Evolutionary conservation across 2,797 vertebrate genomes (phyloP).

Genomic region (Hippocampus kuda): DNA sequence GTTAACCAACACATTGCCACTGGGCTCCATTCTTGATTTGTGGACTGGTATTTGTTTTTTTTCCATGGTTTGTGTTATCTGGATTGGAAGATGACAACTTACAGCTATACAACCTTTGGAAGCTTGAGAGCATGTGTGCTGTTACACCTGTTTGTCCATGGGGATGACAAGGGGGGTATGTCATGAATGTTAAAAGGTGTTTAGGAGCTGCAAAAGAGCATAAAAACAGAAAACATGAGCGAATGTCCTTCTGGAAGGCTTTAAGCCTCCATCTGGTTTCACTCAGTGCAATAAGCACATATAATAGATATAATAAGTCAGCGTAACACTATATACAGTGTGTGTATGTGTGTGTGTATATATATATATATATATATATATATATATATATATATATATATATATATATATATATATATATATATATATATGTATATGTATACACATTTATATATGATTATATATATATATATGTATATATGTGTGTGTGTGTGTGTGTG

Average conservation of each 20-base stretch:
- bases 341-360: not conserved
- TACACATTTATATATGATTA: too few relatives aligned
- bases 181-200: slow-evolving; percentile 37
- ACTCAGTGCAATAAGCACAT: slow-evolving; percentile 42
- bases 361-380: not conserved
- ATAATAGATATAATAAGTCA: slow-evolving; percentile 15
- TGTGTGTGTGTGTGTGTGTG: too few relatives aligned
- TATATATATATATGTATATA: not conserved
- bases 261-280: slow-evolving; percentile 35
- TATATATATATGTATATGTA: too few relatives aligned
- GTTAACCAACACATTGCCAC: slow-evolving; percentile 49
- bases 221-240: slow-evolving; percentile 29
- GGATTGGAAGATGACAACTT: slow-evolving; percentile 27
- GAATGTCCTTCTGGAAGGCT: slow-evolving; percentile 35
- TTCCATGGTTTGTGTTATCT: slow-evolving; percentile 49
- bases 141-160: slow-evolving; percentile 15
- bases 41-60: slow-evolving; percentile 35
- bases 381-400: not conserved
- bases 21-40: slow-evolving; percentile 38
- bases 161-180: slow-evolving; percentile 21
- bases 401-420: not conserved
- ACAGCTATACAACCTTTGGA: slow-evolving; percentile 3
- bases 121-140: slow-evolving; percentile 5
- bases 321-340: not conserved
- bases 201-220: slow-evolving; percentile 23